Evolutionary conservation across 1,140 invertebrate species (phyloP).

Genomic region (Schlechtendalia chinensis): DNA sequence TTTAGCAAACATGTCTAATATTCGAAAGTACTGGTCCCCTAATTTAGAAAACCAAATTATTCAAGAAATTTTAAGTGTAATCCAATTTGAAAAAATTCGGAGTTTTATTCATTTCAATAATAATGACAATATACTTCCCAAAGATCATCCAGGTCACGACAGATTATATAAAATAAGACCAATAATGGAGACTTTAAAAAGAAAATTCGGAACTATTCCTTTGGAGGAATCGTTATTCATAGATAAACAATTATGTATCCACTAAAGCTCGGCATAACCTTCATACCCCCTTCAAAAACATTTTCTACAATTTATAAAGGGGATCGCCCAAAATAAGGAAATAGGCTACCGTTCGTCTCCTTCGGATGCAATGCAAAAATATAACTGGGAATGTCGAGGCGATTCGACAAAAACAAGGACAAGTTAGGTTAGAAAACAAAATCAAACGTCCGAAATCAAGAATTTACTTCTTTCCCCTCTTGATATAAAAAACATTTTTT

Average conservation of each 20-base stretch:
- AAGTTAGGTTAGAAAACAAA: too few relatives aligned
- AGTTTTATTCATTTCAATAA: not conserved
- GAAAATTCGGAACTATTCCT: not conserved
- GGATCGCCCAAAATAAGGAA: too few relatives aligned
- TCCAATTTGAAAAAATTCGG: not conserved
- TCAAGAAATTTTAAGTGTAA: not conserved
- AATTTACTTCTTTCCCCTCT: too few relatives aligned
- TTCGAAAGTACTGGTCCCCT: not conserved
- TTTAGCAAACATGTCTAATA: not conserved
- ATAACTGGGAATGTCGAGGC: too few relatives aligned
- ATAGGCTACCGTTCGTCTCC: too few relatives aligned
- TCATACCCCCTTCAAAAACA: too few relatives aligned
- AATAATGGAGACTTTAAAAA: not conserved
- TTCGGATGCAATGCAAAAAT: too few relatives aligned
- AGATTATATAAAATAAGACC: constrained; percentile 5
- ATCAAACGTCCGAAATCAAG: too few relatives aligned
- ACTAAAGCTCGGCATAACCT: not conserved
- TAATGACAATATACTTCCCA: not conserved
- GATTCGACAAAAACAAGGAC: too few relatives aligned
- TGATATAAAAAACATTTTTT: too few relatives aligned
- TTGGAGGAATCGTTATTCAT: not conserved
- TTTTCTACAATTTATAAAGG: too few relatives aligned
- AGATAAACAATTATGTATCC: not conserved
- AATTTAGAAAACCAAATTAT: too few relatives aligned
- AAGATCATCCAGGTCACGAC: not conserved